Percentiles rank a stretch among this genome's conserved stretches.
These are phyloP conservation scores for Dicentrarchus labrax DNA, from an alignment of 2,113 vertebrate genomes.

Conservation along the genomic window DNA sequence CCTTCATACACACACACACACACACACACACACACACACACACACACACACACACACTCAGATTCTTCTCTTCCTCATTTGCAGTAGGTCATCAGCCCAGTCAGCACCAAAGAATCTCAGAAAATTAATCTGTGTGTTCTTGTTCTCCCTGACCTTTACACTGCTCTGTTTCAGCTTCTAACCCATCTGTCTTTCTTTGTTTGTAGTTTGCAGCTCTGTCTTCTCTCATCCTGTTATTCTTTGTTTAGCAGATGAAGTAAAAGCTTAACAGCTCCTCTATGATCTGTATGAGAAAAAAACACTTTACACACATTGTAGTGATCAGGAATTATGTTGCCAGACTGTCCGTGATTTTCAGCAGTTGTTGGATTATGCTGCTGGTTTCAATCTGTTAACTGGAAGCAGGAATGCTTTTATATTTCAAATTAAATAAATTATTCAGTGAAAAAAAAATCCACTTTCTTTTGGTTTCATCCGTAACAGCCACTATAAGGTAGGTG, in stretches of 20 bases:
- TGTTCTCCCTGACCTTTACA: constrained; percentile 11
- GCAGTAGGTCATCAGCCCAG: constrained; percentile 14
- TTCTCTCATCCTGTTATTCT: constrained; percentile 1
- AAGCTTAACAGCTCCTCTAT: background rate
- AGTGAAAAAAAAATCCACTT: background rate
- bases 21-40: background rate
- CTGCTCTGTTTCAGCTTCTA: background rate
- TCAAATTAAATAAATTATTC: background rate
- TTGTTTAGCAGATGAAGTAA: background rate
- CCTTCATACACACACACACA: no score
- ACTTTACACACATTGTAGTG: background rate
- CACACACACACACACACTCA: background rate
- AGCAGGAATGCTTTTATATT: background rate
- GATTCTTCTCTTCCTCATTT: constrained; percentile 23
- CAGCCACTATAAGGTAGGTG: background rate
- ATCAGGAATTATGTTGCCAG: constrained; percentile 16
- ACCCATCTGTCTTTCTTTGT: constrained; percentile 1
- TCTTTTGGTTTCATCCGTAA: background rate
- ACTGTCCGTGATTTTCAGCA: background rate
- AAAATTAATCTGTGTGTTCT: constrained; percentile 8
- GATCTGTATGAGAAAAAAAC: background rate
- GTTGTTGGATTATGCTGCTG: background rate
- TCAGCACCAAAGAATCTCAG: constrained; percentile 59
- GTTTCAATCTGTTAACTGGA: constrained; percentile 18
- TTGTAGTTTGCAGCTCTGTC: background rate